phyloP scores from a whole-genome alignment of 2,797 vertebrate genomes.

The Enteromius trimaculatus region DNA sequence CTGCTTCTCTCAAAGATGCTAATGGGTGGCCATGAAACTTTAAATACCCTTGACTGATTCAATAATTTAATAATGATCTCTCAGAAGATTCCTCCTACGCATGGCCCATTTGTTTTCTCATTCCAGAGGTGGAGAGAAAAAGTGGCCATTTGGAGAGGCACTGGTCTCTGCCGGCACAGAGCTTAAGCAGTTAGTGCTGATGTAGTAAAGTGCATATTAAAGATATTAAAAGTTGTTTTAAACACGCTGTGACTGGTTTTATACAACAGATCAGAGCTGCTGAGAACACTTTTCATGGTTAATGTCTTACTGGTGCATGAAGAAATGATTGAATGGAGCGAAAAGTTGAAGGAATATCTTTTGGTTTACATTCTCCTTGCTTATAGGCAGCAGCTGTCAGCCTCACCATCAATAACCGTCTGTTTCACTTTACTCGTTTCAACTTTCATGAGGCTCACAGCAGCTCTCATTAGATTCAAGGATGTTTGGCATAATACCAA shows the following conservation, averaged over 20 bases:
- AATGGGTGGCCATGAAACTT: conserved; percentile 76
- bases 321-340: conserved; percentile 1
- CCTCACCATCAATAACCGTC: conserved; percentile 10
- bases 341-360: conserved; percentile 10
- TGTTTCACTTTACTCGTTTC: neutral
- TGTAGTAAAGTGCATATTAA: conserved; percentile 24
- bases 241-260: conserved; percentile 19
- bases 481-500: conserved; percentile 1
- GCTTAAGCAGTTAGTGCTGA: conserved; percentile 28
- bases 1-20: conserved; percentile 60
- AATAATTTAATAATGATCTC: conserved; percentile 78
- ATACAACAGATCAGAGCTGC: neutral
- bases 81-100: conserved; percentile 62
- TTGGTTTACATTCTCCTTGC: neutral
- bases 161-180: conserved; percentile 2
- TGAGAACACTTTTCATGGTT: conserved; percentile 20
- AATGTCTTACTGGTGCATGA: conserved; percentile 16
- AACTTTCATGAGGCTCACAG: neutral
- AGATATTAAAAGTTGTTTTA: conserved; percentile 32
- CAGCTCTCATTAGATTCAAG: neutral
- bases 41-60: conserved; percentile 70
- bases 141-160: conserved; percentile 22
- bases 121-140: conserved; percentile 36
- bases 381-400: conserved; percentile 26
- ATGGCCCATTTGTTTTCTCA: conserved; percentile 48